Evolutionary conservation across 1,140 invertebrate species (phyloP), one percentile per base, ranked within the genome.

Genomic region (Metaphire vulgaris): DNA sequence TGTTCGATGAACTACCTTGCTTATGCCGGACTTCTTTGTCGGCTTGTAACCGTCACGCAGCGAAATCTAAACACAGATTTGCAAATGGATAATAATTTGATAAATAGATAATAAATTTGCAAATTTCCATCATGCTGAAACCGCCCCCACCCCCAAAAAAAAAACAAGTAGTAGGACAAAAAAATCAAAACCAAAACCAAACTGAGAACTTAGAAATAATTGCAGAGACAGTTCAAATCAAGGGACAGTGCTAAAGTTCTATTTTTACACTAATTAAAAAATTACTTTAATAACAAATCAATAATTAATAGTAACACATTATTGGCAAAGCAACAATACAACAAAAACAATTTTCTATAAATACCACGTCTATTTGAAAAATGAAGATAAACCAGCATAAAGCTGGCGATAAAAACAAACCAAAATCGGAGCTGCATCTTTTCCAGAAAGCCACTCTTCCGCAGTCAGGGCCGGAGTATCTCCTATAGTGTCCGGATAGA

Each of bases 401-500:
- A 12, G 41, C 41, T 56, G 21, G 21, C 41, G 6, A 21, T 21
- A 73, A 6, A n/a, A 28, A 78, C 81, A 79, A 77, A 89, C 87
- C 78, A 97, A 88, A 78, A 96, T 85, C 6, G 96, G 96, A 79
- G 94, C 92, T 1, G 91, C 91, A 87, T 97, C 91, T 74, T 83
- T 83, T 21, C 95, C 95, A 32, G 85, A 87, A 74, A 94, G 89
- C 96, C 96, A 99, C 85, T 98, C 95, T 82, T 97, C 95, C 2
- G 95, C 95, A 0, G 93, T 92, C 64, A 95, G 88, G 2, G 94
- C 92, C 32, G 96, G 91, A 41, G 91, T 90, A 81, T 97, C 95
- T 29, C 92, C 92, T 0, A 93, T 86, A 21, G 96, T 98, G 87
- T 99, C 96, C 0, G 97, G 97, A 88, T 98, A 99, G 69, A 99